A percentile compares a stretch with the other conserved stretches of the same genome.
These are phyloP conservation scores for Allygus modestus DNA, from an alignment of 2,888 invertebrate species.

Conservation along the genomic window DNA sequence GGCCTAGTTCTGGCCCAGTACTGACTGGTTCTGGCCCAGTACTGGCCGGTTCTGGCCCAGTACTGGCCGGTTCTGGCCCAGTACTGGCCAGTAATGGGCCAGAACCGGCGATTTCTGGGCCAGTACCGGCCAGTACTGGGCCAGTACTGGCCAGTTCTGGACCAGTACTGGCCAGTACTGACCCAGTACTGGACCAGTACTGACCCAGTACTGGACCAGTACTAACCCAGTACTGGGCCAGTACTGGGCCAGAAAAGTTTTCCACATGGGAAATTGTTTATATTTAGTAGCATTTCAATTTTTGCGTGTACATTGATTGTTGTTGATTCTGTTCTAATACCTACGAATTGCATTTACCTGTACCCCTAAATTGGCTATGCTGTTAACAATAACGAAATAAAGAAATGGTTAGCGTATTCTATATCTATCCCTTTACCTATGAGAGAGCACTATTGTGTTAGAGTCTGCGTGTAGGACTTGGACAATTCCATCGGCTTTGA, in stretches of 20 bases:
- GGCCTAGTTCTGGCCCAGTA: not conserved
- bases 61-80: not conserved
- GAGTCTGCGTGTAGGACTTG: slow-evolving; percentile 93
- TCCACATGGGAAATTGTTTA: too few species aligned
- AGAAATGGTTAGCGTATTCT: too few species aligned
- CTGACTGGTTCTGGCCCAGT: not conserved
- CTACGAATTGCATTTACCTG: too few species aligned
- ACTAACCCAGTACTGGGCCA: not conserved
- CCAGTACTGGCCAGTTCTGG: not conserved
- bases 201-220: not conserved
- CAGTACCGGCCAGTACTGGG: not conserved
- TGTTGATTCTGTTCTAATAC: too few species aligned
- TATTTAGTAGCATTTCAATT: too few species aligned
- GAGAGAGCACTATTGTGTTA: slow-evolving; percentile 88
- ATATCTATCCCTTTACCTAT: slow-evolving; percentile 79
- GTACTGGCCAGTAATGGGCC: not conserved
- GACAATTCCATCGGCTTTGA: slow-evolving; percentile 94
- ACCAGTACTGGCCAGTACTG: not conserved
- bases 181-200: not conserved
- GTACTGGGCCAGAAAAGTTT: not conserved
- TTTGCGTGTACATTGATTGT: too few species aligned
- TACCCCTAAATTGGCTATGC: too few species aligned
- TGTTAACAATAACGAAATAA: too few species aligned
- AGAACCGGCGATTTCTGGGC: not conserved
- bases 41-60: not conserved